Base-by-base conservation (phyloP, 2,888 invertebrate genomes). In the Argyresthia goedartella region DNA sequence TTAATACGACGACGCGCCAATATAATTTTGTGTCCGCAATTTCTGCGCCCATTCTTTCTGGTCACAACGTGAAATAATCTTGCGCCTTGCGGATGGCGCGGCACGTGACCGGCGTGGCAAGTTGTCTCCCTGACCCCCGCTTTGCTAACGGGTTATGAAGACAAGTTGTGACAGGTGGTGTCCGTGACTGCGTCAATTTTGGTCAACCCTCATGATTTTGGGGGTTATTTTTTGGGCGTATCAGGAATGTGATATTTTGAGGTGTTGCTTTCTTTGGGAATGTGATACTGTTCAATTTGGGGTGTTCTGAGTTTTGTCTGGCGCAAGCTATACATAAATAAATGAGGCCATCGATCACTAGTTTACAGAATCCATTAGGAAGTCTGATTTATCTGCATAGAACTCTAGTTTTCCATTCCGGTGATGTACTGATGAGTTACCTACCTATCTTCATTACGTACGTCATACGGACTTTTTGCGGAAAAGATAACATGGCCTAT, bases 41-140 rank as follows among this genome's bases (percentile, higher is more conserved):
- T 54, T 55, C 54, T 52, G 34, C 44, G 50, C 16, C 55, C 57
- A 55, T 61, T 60, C 60, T 58, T 59, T 59, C 55, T 59, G 57
- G 52, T 55, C 58, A 55, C 46, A 51, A 44, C 54, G 53, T 54
- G 52, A 50, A 56, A 61, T 60, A 58, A 57, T 60, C 55, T 53
- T 43, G 45, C 50, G 43, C 25, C 25, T 25, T 47, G 49, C 35
- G 13, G 49, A 39, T 42, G 44, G 14, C 46, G 46, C 41, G 34
- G 55, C 51, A 58, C 60, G 59, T 60, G 60, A 52, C 13, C 44
- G 53, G 39, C 48, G 54, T 58, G 42, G 50, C 53, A 47, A 56
- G 33, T 45, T 16, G 9, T 8, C 47, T 10, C 11, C 34, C 34
- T 33, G 47, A 47, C 47, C 47, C 44, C 15, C 11, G 44, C 14